Percentiles rank a stretch among this genome's conserved stretches.
Evolutionary conservation across 2,888 invertebrate genomes (phyloP).

Genomic region (Spodoptera littoralis): DNA sequence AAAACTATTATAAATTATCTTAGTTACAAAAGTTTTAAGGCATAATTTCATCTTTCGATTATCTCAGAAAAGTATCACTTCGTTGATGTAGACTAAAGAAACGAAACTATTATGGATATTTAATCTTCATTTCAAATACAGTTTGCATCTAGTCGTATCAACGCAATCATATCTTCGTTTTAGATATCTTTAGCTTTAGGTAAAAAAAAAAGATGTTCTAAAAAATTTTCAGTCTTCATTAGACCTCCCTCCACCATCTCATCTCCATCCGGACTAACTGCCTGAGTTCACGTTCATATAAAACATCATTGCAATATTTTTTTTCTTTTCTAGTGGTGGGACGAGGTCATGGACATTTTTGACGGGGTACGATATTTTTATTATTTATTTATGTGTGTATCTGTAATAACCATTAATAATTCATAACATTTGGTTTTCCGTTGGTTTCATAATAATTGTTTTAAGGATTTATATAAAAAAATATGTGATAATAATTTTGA

Average conservation of each 20-base stretch:
- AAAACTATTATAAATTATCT: too few species aligned
- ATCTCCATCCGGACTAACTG: slow-evolving; percentile 37
- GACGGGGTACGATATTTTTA: slow-evolving; percentile 95
- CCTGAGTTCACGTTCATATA: slow-evolving; percentile 52
- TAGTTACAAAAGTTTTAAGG: too few species aligned
- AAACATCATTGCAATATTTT: slow-evolving; percentile 73
- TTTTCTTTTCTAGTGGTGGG: slow-evolving; percentile 97
- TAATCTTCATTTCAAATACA: too few species aligned
- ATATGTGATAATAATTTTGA: neutral
- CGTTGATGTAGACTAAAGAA: too few species aligned
- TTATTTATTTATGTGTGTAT: slow-evolving; percentile 75
- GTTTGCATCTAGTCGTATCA: too few species aligned
- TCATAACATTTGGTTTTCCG: slow-evolving; percentile 11
- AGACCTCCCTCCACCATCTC: neutral
- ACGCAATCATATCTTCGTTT: too few species aligned
- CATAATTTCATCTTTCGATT: too few species aligned
- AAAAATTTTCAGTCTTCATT: too few species aligned
- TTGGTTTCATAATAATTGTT: slow-evolving; percentile 5
- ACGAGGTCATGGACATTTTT: slow-evolving; percentile 98
- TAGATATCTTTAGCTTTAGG: too few species aligned
- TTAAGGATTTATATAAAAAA: neutral
- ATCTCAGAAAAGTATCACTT: too few species aligned
- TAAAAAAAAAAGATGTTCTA: too few species aligned
- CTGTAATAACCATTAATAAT: slow-evolving; percentile 70
- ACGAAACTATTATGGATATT: too few species aligned